Evolutionary conservation across 2,797 vertebrate genomes (phyloP).

Genomic region (Botia almorhae): DNA sequence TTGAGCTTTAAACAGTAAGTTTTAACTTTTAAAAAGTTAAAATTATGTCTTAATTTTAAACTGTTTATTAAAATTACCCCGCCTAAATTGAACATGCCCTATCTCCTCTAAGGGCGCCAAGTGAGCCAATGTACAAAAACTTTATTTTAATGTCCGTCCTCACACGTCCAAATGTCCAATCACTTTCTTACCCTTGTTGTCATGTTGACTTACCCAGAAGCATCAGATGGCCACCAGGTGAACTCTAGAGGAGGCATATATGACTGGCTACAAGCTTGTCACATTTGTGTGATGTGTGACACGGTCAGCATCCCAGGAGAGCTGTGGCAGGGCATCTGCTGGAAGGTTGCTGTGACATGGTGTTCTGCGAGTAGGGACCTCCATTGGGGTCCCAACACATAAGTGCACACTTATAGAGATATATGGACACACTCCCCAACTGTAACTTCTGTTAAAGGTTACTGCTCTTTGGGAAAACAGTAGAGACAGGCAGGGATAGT

Average conservation of each 20-base stretch:
- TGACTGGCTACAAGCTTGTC: neutral
- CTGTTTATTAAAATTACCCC: no score
- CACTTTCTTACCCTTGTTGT: neutral
- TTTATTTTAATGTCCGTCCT: neutral
- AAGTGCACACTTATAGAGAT: conserved; percentile 2
- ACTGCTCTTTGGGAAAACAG: no score
- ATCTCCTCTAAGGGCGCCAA: neutral
- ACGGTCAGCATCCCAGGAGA: neutral
- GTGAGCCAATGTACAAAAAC: neutral
- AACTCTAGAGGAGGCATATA: neutral
- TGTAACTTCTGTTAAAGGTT: no score
- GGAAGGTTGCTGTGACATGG: neutral
- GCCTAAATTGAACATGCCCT: no score
- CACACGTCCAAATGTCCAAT: neutral
- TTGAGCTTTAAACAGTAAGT: no score
- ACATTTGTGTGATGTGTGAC: neutral
- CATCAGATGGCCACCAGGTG: neutral
- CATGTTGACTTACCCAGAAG: neutral
- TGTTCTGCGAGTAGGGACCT: neutral
- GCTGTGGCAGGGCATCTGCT: neutral
- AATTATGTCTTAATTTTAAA: no score
- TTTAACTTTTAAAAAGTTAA: no score
- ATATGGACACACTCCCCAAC: neutral
- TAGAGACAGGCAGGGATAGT: no score
- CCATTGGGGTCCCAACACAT: neutral